Percentiles rank a stretch among this genome's conserved stretches.
Conservation (phyloP, 2,113 vertebrate genomes). For the Tachycineta bicolor region DNA sequence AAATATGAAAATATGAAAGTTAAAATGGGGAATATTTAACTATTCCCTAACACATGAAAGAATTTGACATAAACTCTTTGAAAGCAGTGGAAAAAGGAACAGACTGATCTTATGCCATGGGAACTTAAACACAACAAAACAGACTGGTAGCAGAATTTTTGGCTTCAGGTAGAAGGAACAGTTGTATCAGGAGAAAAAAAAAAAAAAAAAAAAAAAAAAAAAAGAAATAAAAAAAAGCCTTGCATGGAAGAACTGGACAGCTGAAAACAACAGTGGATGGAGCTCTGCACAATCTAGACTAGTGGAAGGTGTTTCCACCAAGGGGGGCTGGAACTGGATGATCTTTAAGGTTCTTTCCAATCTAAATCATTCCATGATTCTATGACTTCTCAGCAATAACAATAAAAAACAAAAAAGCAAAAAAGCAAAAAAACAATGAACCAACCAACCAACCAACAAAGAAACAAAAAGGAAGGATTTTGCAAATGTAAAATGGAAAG, state of each 20-base stretch:
- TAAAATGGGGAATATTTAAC: background rate
- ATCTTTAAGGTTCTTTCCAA: background rate
- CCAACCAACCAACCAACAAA: background rate
- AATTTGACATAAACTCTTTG: background rate
- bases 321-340: background rate
- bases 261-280: background rate
- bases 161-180: background rate
- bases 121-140: background rate
- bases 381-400: background rate
- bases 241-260: background rate
- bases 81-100: background rate
- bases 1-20: background rate
- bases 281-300: background rate
- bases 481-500: background rate
- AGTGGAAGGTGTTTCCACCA: accelerated
- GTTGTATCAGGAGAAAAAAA: background rate
- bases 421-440: background rate
- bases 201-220: background rate
- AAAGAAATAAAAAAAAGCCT: background rate
- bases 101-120: background rate
- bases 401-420: background rate
- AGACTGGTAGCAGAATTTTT: background rate
- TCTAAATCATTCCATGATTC: background rate
- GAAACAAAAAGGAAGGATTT: background rate
- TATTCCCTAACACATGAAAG: background rate